A percentile compares a stretch with the other conserved stretches of the same genome.
These are phyloP conservation scores for Xestia rhomboidea DNA, from an alignment of 2,888 invertebrate genomes.

Conservation along the genomic window DNA sequence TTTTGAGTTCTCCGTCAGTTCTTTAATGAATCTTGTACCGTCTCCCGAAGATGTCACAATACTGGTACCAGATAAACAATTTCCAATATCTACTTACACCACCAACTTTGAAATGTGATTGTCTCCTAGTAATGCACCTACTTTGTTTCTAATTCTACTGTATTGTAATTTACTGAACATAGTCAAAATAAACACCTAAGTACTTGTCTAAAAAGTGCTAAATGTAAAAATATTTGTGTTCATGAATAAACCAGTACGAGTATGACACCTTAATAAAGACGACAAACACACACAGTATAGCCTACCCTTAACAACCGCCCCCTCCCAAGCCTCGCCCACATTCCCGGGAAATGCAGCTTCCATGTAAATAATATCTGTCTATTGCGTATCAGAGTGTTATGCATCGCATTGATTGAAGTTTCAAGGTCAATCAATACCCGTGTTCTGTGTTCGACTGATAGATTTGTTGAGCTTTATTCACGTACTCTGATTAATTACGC, in stretches of 20 bases:
- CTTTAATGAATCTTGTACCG: not conserved
- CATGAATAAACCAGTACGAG: too few species aligned
- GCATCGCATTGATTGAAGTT: constrained; percentile 33
- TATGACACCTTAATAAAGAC: not conserved
- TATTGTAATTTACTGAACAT: too few species aligned
- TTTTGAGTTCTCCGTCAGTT: not conserved
- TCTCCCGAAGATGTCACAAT: too few species aligned
- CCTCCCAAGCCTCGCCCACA: not conserved
- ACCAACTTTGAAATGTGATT: too few species aligned
- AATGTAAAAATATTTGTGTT: not conserved
- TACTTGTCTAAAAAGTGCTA: too few species aligned
- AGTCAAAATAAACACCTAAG: too few species aligned
- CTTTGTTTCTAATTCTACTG: too few species aligned
- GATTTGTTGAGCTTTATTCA: not conserved
- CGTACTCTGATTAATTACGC: not conserved
- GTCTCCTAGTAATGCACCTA: too few species aligned
- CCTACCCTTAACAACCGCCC: constrained; percentile 1
- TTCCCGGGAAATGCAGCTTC: constrained; percentile 15
- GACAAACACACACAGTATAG: not conserved
- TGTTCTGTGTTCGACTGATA: not conserved
- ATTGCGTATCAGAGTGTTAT: not conserved
- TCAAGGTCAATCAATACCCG: constrained; percentile 19
- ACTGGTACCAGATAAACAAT: not conserved
- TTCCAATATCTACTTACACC: not conserved
- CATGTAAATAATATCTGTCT: constrained; percentile 1